phyloP scores from a whole-genome alignment of 2,888 invertebrate genomes.

The Eupithecia exiguata region DNA sequence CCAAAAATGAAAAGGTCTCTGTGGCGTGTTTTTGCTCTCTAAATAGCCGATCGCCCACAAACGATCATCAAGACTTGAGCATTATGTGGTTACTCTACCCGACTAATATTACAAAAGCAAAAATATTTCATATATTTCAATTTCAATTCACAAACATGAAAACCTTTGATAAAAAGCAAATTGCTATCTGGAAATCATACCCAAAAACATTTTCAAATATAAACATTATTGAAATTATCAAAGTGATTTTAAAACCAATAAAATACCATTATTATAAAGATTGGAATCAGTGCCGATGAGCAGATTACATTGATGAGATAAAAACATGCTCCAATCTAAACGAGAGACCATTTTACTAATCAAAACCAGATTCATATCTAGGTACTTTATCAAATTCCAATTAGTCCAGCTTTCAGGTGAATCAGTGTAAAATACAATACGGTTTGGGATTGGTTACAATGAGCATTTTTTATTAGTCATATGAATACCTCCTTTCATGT shows the following conservation, averaged over 20 bases:
- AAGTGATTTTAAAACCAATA: constrained; percentile 6
- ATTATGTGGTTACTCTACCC: not conserved
- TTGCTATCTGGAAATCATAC: not conserved
- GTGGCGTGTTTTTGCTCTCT: too few relatives aligned
- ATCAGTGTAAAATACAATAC: constrained; percentile 21
- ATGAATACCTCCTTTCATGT: not conserved
- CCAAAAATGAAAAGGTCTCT: too few relatives aligned
- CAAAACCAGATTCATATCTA: constrained; percentile 14
- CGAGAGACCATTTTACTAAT: constrained; percentile 19
- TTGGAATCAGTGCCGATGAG: not conserved
- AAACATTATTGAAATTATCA: not conserved
- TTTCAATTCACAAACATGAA: not conserved
- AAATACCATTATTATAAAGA: constrained; percentile 3
- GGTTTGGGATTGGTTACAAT: not conserved
- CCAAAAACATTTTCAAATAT: not conserved
- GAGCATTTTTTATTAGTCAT: not conserved
- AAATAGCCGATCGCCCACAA: too few relatives aligned
- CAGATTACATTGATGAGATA: constrained; percentile 6
- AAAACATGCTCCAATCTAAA: constrained; percentile 10
- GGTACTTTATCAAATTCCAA: constrained; percentile 19
- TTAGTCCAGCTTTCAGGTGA: constrained; percentile 17
- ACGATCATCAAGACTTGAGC: not conserved
- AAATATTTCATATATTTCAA: not conserved
- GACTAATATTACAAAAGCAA: not conserved
- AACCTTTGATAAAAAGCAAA: not conserved